Evolutionary conservation across 1,140 invertebrate species (phyloP).

Genomic region (Drosophila albomicans): DNA sequence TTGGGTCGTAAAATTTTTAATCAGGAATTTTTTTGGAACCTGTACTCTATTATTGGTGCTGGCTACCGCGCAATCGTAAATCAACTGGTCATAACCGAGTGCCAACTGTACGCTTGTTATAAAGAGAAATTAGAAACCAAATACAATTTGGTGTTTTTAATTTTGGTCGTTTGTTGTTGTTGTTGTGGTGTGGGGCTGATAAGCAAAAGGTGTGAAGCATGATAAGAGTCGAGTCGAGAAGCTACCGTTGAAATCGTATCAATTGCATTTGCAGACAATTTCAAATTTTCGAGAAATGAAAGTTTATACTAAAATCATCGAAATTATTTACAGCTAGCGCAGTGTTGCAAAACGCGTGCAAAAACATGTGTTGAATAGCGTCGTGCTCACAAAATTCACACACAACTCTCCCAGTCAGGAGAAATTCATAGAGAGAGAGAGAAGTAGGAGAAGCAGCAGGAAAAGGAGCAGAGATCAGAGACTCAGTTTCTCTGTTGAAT

Average conservation of each 20-base stretch:
- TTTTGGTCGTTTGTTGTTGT: slow-evolving; percentile 1
- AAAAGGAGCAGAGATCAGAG: slow-evolving; percentile 23
- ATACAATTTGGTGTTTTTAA: slow-evolving; percentile 27
- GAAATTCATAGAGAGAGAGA: not conserved
- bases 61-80: slow-evolving; percentile 50
- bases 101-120: slow-evolving; percentile 49
- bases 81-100: slow-evolving; percentile 39
- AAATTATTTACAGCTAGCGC: slow-evolving; percentile 51
- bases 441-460: not conserved
- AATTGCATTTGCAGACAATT: slow-evolving; percentile 59
- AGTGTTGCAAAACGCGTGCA: slow-evolving; percentile 48
- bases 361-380: slow-evolving; percentile 52
- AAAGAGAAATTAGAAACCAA: slow-evolving; percentile 43
- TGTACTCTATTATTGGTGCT: slow-evolving; percentile 17
- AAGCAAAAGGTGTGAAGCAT: slow-evolving; percentile 41
- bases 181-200: slow-evolving; percentile 35
- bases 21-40: slow-evolving; percentile 22
- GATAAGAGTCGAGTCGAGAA: slow-evolving; percentile 55
- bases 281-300: slow-evolving; percentile 10
- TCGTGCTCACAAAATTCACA: slow-evolving; percentile 21
- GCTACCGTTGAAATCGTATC: slow-evolving; percentile 74
- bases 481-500: slow-evolving; percentile 43
- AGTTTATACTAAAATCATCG: slow-evolving; percentile 36
- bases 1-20: slow-evolving; percentile 38
- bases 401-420: slow-evolving; percentile 9